phyloP scores from a whole-genome alignment of 2,797 vertebrate species.

The Malurus leucopterus region DNA sequence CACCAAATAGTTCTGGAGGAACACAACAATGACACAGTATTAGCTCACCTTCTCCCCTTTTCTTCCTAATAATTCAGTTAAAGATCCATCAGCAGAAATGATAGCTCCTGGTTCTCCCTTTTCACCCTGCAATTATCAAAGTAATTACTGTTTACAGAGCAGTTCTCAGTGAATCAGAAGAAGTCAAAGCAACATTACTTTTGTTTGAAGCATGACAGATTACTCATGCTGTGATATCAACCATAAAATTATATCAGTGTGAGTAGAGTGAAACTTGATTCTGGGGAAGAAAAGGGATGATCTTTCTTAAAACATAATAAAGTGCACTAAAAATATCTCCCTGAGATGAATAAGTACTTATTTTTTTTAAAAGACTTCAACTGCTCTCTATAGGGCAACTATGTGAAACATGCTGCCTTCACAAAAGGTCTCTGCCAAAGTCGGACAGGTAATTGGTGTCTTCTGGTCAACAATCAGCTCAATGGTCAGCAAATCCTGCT shows the following conservation, averaged over 20 bases:
- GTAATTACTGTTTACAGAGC: neutral
- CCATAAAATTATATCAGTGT: neutral
- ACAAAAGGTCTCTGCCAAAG: neutral
- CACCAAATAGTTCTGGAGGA: neutral
- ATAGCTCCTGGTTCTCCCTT: conserved; percentile 85
- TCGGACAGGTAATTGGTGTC: neutral
- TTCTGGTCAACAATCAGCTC: neutral
- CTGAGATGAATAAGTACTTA: neutral
- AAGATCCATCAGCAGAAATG: conserved; percentile 73
- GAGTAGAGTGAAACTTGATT: neutral
- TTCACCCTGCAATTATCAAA: conserved; percentile 81
- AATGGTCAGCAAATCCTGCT: neutral
- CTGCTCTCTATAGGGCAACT: neutral
- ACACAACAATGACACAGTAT: neutral
- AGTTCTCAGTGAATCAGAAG: neutral
- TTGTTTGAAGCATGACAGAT: neutral
- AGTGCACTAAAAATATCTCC: neutral
- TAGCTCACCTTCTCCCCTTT: conserved; percentile 78
- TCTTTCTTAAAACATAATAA: neutral
- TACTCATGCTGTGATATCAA: neutral
- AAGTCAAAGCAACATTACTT: neutral
- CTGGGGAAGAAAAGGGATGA: neutral
- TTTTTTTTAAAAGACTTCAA: neutral
- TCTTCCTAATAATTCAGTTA: conserved; percentile 70
- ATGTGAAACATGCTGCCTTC: neutral